Conservation (phyloP, 1,140 invertebrate genomes). For the Cydia amplana region DNA sequence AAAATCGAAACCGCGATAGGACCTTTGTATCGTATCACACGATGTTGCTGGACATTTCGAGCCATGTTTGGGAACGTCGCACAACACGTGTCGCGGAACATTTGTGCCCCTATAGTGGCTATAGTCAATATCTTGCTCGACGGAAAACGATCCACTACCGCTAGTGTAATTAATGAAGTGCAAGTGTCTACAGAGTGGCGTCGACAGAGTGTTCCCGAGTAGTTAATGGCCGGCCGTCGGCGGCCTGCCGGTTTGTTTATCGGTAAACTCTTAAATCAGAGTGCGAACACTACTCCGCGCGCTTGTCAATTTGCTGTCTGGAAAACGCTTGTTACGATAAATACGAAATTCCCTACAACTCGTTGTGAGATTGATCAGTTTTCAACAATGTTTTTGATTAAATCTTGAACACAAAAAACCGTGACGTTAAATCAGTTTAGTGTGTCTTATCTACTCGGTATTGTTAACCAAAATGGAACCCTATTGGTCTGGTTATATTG, state of each 20-base stretch:
- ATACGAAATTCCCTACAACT: neutral
- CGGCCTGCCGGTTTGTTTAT: slow-evolving; percentile 42
- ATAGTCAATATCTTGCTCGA: neutral
- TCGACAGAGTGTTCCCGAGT: neutral
- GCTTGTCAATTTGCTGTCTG: slow-evolving; percentile 31
- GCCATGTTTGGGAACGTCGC: too few relatives aligned
- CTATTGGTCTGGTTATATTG: too few relatives aligned
- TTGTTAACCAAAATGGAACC: too few relatives aligned
- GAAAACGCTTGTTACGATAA: slow-evolving; percentile 25
- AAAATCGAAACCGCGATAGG: too few relatives aligned
- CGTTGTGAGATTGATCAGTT: neutral
- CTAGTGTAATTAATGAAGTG: slow-evolving; percentile 6
- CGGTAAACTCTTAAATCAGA: slow-evolving; percentile 42
- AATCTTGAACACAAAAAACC: too few relatives aligned
- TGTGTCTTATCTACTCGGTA: too few relatives aligned
- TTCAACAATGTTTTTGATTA: neutral
- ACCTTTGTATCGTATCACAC: too few relatives aligned
- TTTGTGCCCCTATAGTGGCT: too few relatives aligned
- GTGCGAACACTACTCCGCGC: slow-evolving; percentile 12
- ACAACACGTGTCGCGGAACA: too few relatives aligned
- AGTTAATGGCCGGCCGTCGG: neutral
- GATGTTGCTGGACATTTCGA: too few relatives aligned
- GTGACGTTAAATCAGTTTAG: too few relatives aligned
- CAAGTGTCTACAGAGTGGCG: slow-evolving; percentile 12
- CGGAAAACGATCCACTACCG: neutral